A percentile compares a stretch with the other conserved stretches of the same genome.
Evolutionary conservation across 2,888 invertebrate genomes (phyloP).

Genomic region (Eudasyphora cyanicolor): DNA sequence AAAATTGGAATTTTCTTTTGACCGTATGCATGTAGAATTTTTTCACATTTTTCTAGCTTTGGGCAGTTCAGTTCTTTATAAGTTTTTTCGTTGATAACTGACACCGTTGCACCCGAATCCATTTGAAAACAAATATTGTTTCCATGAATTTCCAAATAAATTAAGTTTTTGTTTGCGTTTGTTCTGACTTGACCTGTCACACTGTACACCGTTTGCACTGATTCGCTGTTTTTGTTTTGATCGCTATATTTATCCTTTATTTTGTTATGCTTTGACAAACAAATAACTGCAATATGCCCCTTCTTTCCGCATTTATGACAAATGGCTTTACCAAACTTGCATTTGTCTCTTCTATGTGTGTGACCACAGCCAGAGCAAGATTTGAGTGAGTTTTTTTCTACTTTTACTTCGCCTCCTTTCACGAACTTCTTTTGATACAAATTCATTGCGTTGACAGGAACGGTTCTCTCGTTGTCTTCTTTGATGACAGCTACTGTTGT

Average conservation of each 20-base stretch:
- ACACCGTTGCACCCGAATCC: conserved; percentile 17
- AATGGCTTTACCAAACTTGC: too few relatives aligned
- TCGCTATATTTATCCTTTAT: too few relatives aligned
- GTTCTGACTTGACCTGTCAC: background rate
- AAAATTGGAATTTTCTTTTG: background rate
- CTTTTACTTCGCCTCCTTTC: too few relatives aligned
- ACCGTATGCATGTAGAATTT: background rate
- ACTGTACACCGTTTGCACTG: background rate
- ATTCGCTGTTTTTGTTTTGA: background rate
- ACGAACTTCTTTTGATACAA: background rate
- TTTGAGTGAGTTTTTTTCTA: too few relatives aligned
- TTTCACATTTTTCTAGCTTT: background rate
- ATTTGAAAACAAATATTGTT: conserved; percentile 23
- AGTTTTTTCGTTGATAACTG: background rate
- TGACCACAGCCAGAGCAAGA: background rate
- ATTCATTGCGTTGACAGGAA: background rate
- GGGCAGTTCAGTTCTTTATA: too few relatives aligned
- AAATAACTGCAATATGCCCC: too few relatives aligned
- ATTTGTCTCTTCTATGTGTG: too few relatives aligned
- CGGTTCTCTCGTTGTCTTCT: conserved; percentile 12
- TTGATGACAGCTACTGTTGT: conserved; percentile 29
- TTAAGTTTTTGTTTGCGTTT: background rate
- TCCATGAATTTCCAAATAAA: background rate
- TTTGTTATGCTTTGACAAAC: too few relatives aligned
- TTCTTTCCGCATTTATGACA: too few relatives aligned